A percentile compares a stretch with the other conserved stretches of the same genome.
phyloP scores from a whole-genome alignment of 1,140 invertebrate species.

The Melitaea cinxia region DNA sequence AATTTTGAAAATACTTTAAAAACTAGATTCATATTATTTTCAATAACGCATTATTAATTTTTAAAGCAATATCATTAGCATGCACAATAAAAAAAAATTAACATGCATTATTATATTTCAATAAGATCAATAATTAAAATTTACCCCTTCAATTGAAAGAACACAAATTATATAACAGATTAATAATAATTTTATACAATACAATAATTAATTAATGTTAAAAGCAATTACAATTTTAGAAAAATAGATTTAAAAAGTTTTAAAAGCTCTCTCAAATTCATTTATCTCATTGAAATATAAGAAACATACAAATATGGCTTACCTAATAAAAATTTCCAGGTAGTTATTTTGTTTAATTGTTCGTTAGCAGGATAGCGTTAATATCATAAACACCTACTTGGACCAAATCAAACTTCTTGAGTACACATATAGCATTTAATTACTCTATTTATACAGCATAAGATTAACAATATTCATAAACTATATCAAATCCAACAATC shows the following conservation, averaged over 20 bases:
- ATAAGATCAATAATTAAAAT: conserved; percentile 31
- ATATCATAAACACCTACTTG: conserved; percentile 45
- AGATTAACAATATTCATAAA: conserved; percentile 82
- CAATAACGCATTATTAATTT: neutral
- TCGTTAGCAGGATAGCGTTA: conserved; percentile 46
- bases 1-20: no score
- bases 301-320: conserved; percentile 58
- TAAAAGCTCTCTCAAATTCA: no score
- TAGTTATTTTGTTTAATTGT: conserved; percentile 44
- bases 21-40: no score
- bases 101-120: conserved; percentile 33
- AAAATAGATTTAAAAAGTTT: no score
- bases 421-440: conserved; percentile 81
- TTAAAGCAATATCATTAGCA: no score
- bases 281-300: conserved; percentile 60
- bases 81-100: conserved; percentile 13
- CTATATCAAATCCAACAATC: conserved; percentile 82
- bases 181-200: no score
- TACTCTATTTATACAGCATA: conserved; percentile 81
- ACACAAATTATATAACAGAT: no score
- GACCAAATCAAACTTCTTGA: conserved; percentile 72
- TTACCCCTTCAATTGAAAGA: no score
- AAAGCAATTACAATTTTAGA: no score
- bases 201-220: no score
- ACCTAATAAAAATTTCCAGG: conserved; percentile 60